Evolutionary conservation across 2,113 vertebrate species (phyloP).

Genomic region (Cyprinodon brontotheroides): DNA sequence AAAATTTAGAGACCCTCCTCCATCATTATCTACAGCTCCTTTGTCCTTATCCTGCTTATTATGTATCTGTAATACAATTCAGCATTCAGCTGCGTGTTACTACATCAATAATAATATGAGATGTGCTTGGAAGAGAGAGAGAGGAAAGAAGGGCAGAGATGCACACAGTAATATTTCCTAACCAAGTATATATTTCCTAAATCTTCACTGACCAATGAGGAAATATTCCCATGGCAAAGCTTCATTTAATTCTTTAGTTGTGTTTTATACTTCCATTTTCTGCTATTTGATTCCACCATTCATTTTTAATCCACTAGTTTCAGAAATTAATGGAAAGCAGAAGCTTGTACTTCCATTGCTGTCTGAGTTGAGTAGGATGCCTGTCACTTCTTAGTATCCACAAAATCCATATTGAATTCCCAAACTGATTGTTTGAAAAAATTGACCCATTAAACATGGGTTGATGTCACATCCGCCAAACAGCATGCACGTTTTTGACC

Average conservation of each 20-base stretch:
- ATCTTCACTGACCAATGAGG: conserved; percentile 74
- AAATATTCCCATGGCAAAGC: conserved; percentile 77
- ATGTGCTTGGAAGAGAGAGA: not conserved
- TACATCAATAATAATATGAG: conserved; percentile 58
- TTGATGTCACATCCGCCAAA: too few relatives aligned
- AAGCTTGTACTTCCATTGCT: too few relatives aligned
- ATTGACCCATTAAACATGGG: too few relatives aligned
- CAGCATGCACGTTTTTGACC: too few relatives aligned
- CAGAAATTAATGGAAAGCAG: not conserved
- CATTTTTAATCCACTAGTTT: conserved; percentile 48
- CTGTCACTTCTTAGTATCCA: too few relatives aligned
- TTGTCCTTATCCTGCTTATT: conserved; percentile 31
- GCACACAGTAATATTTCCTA: conserved; percentile 72
- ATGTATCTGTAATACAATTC: conserved; percentile 53
- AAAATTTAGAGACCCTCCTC: conserved; percentile 28
- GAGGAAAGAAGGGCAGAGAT: conserved; percentile 51
- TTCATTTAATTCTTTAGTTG: conserved; percentile 38
- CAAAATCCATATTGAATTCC: too few relatives aligned
- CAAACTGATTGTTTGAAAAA: too few relatives aligned
- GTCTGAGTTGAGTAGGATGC: too few relatives aligned
- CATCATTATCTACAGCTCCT: conserved; percentile 30
- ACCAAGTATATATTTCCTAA: conserved; percentile 71
- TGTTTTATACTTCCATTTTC: conserved; percentile 48
- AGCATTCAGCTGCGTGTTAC: conserved; percentile 50
- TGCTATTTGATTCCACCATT: conserved; percentile 37